Base-by-base conservation (phyloP, 92 coral and sea anemone genomes). In the Palythoa caribaeorum region DNA sequence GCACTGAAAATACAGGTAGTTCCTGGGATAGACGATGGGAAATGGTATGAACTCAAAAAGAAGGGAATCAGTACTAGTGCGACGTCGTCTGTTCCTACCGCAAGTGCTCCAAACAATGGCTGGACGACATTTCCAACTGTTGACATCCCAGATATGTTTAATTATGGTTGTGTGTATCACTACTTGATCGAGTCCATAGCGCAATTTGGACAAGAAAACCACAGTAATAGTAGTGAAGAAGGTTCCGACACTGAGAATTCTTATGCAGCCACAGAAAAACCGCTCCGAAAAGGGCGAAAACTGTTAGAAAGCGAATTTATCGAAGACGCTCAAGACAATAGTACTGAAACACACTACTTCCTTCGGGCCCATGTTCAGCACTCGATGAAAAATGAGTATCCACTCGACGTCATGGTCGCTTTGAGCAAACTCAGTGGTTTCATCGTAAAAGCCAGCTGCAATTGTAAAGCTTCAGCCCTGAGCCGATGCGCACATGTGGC, bases 21-120 rank as follows among this genome's bases (percentile, higher is more conserved):
- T 88, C 80, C 80, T 20, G 53, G 35, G 28, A 68, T 88, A n/a
- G 88, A 88, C 72, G 87, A 39, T 40, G 88, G 90, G 13, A 88
- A 88, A 71, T 88, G 90, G 77, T 88, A 88, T 19, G 47, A 77
- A 28, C 71, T 88, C 20, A 88, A 88, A 71, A 79, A 88, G 62
- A 80, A 88, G 83, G 86, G 71, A 68, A 74, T 72, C 52, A 68
- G 65, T 47, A 88, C 65, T 37, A 38, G 51, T 44, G 47, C 65
- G 48, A 40, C 77, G 9, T 83, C 68, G 50, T 53, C 88, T 38
- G 40, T 69, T 15, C 38, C 88, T 40, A 50, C 84, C 9, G 28
- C 76, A 17, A 54, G 11, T 37, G 44, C 28, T 75, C 79, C 79
- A n/a, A 66, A 73, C 35, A n/a, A 53, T 80, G 86, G 76, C 83